A percentile compares a stretch with the other conserved stretches of the same genome.
These are phyloP conservation scores for Drosophila nannoptera DNA, from an alignment of 1,140 invertebrate genomes.

Conservation along the genomic window DNA sequence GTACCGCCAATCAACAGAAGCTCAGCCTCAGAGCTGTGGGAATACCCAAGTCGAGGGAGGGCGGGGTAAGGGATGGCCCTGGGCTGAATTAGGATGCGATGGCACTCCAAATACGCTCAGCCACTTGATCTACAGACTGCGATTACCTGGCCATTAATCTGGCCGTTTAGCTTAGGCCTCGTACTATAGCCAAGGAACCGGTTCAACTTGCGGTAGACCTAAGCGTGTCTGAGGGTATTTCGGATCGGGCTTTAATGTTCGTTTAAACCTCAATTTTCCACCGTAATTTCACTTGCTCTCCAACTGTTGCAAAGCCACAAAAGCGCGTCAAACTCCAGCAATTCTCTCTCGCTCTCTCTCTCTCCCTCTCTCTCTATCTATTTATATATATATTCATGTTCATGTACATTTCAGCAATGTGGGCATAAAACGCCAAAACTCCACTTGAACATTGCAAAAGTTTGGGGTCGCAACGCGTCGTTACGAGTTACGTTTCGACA, in stretches of 20 bases:
- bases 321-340: conserved; percentile 51
- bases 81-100: conserved; percentile 1
- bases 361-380: conserved; percentile 21
- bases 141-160: too few species aligned
- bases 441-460: conserved; percentile 69
- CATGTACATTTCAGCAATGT: conserved; percentile 70
- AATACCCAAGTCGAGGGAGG: too few species aligned
- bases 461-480: conserved; percentile 37
- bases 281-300: background rate
- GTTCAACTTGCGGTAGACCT: too few species aligned
- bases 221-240: too few species aligned
- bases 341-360: conserved; percentile 35
- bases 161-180: too few species aligned
- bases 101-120: conserved; percentile 6
- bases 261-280: too few species aligned
- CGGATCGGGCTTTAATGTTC: background rate
- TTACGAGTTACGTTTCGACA: conserved; percentile 35
- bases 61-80: too few species aligned
- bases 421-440: conserved; percentile 59
- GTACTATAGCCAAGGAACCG: too few species aligned
- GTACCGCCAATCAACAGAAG: conserved; percentile 11
- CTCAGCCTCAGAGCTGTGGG: conserved; percentile 25
- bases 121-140: too few species aligned
- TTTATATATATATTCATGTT: conserved; percentile 19
- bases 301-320: conserved; percentile 11